Evolutionary conservation across 1,140 invertebrate species (phyloP).

Genomic region (Dinoponera quadriceps): DNA sequence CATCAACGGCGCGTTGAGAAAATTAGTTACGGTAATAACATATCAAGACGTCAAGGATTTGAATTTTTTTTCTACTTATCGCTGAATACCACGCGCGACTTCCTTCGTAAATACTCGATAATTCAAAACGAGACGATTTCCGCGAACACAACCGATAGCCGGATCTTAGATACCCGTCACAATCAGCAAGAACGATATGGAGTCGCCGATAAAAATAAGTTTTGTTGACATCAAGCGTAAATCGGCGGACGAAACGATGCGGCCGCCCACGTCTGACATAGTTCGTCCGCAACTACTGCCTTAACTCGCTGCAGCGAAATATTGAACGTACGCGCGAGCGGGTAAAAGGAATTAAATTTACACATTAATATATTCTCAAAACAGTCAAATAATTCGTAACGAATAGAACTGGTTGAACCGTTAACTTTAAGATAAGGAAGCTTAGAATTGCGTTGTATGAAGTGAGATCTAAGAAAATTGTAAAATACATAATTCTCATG

Average conservation of each 20-base stretch:
- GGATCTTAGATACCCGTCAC: conserved; percentile 10
- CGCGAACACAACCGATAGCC: conserved; percentile 22
- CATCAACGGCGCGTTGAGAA: background rate
- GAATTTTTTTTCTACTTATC: conserved; percentile 11
- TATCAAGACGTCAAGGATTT: background rate
- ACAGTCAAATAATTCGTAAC: too few species aligned
- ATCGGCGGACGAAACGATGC: conserved; percentile 10
- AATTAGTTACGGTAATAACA: background rate
- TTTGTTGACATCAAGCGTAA: conserved; percentile 47
- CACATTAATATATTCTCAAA: too few species aligned
- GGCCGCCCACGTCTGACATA: conserved; percentile 45
- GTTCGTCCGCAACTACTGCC: background rate
- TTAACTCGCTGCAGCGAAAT: conserved; percentile 9
- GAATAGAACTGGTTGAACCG: too few species aligned
- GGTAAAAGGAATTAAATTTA: background rate
- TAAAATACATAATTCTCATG: too few species aligned
- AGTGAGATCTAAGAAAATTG: too few species aligned
- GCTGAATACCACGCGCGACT: background rate
- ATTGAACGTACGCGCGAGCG: background rate
- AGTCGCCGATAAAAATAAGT: conserved; percentile 51
- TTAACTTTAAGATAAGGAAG: too few species aligned
- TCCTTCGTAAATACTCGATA: conserved; percentile 17
- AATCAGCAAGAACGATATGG: conserved; percentile 28
- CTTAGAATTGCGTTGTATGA: too few species aligned
- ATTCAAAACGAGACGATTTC: conserved; percentile 27